These are phyloP conservation scores for Parauchenoglanis ngamensis DNA, from an alignment of 2,797 vertebrate species.

Conservation along the genomic window DNA sequence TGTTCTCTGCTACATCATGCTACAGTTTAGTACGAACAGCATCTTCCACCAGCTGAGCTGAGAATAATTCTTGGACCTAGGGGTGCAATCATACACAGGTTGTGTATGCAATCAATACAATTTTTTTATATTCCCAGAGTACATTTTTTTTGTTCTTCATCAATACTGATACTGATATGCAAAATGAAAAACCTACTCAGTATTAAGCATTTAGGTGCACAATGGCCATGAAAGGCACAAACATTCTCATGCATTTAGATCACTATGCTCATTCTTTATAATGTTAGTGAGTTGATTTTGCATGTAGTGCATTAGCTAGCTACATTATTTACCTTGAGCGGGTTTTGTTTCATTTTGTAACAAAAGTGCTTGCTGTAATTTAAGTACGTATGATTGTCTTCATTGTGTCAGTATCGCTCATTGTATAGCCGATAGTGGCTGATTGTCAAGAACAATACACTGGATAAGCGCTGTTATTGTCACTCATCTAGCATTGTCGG, in stretches of 20 bases:
- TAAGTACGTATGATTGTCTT: background rate
- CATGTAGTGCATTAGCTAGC: background rate
- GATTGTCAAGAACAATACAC: background rate
- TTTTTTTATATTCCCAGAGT: background rate
- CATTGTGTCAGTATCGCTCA: background rate
- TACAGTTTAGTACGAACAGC: background rate
- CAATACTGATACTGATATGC: background rate
- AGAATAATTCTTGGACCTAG: background rate
- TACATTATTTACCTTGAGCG: background rate
- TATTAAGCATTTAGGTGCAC: background rate
- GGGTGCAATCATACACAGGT: too few relatives aligned
- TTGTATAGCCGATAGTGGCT: background rate
- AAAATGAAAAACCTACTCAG: background rate
- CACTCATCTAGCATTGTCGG: background rate
- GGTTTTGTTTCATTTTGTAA: background rate
- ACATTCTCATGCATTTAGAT: background rate
- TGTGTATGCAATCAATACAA: too few relatives aligned
- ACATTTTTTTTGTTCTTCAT: background rate
- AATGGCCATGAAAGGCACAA: background rate
- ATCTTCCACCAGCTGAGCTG: background rate
- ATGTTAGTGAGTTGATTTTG: background rate
- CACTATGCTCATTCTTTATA: background rate
- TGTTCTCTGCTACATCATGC: background rate
- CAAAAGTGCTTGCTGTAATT: background rate
- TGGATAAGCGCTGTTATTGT: background rate